Evolutionary conservation across 2,797 vertebrate genomes (phyloP), one percentile per base, ranked within the genome.

Genomic region (Gorsachius magnificus): DNA sequence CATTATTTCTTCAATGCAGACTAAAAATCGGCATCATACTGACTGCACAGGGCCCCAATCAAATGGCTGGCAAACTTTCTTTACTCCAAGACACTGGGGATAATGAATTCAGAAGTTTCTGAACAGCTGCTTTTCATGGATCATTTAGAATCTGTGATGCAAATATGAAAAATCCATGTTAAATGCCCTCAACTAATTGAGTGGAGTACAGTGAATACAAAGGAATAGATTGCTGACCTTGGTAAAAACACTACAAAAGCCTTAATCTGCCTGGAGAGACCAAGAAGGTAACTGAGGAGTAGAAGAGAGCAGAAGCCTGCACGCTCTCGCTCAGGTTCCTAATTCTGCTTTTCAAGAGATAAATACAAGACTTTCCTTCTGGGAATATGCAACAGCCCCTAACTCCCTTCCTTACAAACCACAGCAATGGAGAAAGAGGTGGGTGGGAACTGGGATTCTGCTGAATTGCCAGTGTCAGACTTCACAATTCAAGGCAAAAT

Each of bases 71-170:
- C 87, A 89, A 95, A 93, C 78, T 72, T 83, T 86, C 91, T 89
- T 72, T 43, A 29, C 76, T 94, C 63, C 1, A 18, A 95, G 76
- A 56, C 79, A 15, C 83, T 87, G 79, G 63, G 89, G 76, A 95
- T 96, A 91, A 93, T 63, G 92, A 95, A 95, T 88, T 86, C 94
- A 78, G 87, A 95, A 96, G 94, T 94, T 96, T 96, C 71, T 94
- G 87, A 97, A 94, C 96, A 97, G 96, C 96, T 97, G 97, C 87
- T 95, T 95, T 96, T 89, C 96, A 96, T 84, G 96, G 95, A 97
- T 96, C 96, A 92, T 95, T 97, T 93, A 87, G 79, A 96, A 97
- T 97, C 95, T 96, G 97, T 16, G 97, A 97, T 93, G 96, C 96
- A 97, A 97, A 97, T 92, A 97, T 84, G 87, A 96, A 95, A 95